Evolutionary conservation across 2,797 vertebrate genomes (phyloP).

Genomic region (Platalea minor): DNA sequence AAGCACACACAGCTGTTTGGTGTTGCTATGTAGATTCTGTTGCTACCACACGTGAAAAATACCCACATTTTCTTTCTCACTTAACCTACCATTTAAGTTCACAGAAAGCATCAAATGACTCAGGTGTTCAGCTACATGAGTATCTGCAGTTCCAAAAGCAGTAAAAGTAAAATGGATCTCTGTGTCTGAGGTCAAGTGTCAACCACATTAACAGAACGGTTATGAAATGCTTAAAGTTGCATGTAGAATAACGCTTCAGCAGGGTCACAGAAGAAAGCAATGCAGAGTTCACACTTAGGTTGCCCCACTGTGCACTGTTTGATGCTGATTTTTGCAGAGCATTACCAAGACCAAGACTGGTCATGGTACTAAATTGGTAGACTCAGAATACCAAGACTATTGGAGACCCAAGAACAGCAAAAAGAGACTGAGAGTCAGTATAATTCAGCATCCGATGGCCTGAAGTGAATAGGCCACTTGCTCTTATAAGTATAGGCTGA

Average conservation of each 20-base stretch:
- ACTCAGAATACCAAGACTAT: background rate
- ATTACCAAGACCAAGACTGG: background rate
- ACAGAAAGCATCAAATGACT: background rate
- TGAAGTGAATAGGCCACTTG: background rate
- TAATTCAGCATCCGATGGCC: background rate
- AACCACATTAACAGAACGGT: background rate
- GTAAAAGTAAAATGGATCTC: background rate
- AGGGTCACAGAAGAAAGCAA: background rate
- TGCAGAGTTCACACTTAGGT: background rate
- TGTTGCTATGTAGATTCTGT: background rate
- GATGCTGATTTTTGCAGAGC: background rate
- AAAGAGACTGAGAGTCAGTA: background rate
- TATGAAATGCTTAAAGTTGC: background rate
- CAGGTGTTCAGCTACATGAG: background rate
- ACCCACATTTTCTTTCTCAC: background rate
- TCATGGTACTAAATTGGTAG: background rate
- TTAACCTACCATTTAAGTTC: slow-evolving; percentile 19
- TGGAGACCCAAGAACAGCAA: background rate
- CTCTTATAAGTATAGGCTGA: background rate
- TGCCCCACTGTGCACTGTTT: background rate
- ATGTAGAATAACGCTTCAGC: background rate
- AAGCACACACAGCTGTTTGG: background rate
- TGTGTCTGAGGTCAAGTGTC: background rate
- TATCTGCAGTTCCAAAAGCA: background rate
- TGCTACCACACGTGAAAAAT: background rate